Conservation (phyloP, 1,140 invertebrate genomes). For the Papilio polyxenes region DNA sequence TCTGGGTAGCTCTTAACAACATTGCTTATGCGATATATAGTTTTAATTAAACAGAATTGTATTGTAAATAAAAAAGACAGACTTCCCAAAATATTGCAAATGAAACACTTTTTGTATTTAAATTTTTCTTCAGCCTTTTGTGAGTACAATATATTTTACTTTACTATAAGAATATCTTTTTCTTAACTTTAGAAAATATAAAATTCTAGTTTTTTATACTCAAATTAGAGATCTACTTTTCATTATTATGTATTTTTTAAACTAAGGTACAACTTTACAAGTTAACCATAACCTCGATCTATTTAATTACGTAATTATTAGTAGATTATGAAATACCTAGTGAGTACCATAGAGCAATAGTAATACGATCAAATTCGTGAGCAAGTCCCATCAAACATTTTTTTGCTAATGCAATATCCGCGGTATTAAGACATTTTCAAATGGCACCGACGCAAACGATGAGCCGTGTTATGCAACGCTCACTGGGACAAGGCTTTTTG, state of each 20-base stretch:
- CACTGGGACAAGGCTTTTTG: conserved; percentile 35
- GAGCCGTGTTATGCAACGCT: conserved; percentile 34
- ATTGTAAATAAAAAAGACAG: not conserved
- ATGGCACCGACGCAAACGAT: conserved; percentile 6
- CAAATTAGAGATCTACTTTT: too few species aligned
- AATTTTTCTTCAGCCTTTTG: too few species aligned
- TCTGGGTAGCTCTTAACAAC: not conserved
- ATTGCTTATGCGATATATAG: not conserved
- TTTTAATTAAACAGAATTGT: not conserved
- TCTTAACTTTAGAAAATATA: too few species aligned
- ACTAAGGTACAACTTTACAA: not conserved
- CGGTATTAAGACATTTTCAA: conserved; percentile 20
- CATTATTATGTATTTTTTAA: not conserved
- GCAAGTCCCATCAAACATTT: conserved; percentile 6
- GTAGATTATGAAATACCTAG: not conserved
- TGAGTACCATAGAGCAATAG: not conserved
- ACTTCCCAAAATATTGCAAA: not conserved
- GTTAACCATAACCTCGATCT: not conserved
- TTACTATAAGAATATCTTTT: too few species aligned
- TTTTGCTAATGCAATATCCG: conserved; percentile 20
- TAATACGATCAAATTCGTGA: conserved; percentile 12
- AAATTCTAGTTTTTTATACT: too few species aligned
- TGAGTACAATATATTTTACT: too few species aligned
- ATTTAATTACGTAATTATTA: not conserved
- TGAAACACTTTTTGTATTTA: not conserved